phyloP scores from a whole-genome alignment of 2,797 vertebrate genomes.

The Lemur catta region DNA sequence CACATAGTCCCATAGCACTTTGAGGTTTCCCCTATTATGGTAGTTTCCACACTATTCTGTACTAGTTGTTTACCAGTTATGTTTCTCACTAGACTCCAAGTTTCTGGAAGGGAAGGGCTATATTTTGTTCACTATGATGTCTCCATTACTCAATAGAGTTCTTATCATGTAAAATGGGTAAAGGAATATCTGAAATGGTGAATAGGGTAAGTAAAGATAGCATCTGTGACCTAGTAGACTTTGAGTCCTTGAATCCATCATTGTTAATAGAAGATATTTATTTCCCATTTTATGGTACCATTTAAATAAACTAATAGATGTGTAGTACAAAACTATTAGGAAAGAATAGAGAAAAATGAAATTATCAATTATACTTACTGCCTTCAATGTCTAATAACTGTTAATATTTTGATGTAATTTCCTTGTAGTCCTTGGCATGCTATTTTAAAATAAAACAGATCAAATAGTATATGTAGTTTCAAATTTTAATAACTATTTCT shows the following conservation, averaged over 20 bases:
- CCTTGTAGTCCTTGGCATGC: not conserved
- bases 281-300: not conserved
- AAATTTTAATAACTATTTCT: not conserved
- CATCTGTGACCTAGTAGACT: not conserved
- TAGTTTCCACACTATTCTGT: not conserved
- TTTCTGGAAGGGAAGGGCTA: not conserved
- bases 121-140: not conserved
- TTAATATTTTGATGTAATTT: conserved; percentile 32
- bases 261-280: not conserved
- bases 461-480: not conserved
- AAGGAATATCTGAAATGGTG: not conserved
- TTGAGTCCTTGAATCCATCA: not conserved
- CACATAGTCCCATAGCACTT: not conserved
- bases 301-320: conserved; percentile 14
- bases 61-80: not conserved
- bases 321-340: not conserved
- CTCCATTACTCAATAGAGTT: not conserved
- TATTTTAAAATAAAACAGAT: conserved; percentile 19
- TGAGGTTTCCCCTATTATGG: not conserved
- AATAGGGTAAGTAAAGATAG: not conserved
- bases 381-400: not conserved
- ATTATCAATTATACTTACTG: not conserved
- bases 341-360: conserved; percentile 8
- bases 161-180: not conserved
- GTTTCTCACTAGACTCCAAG: not conserved